phyloP scores from a whole-genome alignment of 1,140 invertebrate genomes.

The Sinonovacula constricta region DNA sequence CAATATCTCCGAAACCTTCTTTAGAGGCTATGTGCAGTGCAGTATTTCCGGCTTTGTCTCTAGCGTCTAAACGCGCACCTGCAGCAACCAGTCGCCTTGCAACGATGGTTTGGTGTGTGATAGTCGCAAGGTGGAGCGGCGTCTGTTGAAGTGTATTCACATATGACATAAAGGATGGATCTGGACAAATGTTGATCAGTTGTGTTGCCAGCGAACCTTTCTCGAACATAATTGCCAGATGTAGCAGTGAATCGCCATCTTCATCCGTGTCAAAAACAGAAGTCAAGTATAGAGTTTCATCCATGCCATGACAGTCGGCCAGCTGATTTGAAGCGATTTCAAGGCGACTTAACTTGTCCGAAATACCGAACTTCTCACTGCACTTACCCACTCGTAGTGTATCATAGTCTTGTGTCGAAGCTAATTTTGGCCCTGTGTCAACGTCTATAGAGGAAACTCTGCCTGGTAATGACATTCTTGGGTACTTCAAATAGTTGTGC shows the following conservation, averaged over 20 bases:
- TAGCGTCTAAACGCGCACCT: conserved; percentile 80
- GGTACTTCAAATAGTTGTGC: too few relatives aligned
- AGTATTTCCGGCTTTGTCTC: conserved; percentile 65
- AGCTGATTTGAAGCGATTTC: too few relatives aligned
- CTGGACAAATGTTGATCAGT: conserved; percentile 50
- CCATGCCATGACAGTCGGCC: too few relatives aligned
- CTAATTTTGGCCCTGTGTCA: too few relatives aligned
- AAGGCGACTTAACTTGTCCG: too few relatives aligned
- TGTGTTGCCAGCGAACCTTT: conserved; percentile 43
- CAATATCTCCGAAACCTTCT: conserved; percentile 82
- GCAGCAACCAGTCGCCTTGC: conserved; percentile 83
- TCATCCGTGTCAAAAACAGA: too few relatives aligned
- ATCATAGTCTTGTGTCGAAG: too few relatives aligned
- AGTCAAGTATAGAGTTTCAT: too few relatives aligned
- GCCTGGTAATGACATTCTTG: too few relatives aligned
- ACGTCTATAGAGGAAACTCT: too few relatives aligned
- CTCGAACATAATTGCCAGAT: conserved; percentile 60
- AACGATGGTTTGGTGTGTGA: conserved; percentile 83
- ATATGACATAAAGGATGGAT: conserved; percentile 41
- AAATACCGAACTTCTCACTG: too few relatives aligned
- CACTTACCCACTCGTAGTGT: too few relatives aligned
- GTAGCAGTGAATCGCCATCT: conserved; percentile 56
- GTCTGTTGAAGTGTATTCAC: conserved; percentile 78
- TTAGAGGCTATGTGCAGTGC: conserved; percentile 77
- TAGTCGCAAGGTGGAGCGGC: conserved; percentile 86